These are phyloP conservation scores for Nasonia longicornis DNA, from an alignment of 1,140 invertebrate genomes.

Conservation along the genomic window DNA sequence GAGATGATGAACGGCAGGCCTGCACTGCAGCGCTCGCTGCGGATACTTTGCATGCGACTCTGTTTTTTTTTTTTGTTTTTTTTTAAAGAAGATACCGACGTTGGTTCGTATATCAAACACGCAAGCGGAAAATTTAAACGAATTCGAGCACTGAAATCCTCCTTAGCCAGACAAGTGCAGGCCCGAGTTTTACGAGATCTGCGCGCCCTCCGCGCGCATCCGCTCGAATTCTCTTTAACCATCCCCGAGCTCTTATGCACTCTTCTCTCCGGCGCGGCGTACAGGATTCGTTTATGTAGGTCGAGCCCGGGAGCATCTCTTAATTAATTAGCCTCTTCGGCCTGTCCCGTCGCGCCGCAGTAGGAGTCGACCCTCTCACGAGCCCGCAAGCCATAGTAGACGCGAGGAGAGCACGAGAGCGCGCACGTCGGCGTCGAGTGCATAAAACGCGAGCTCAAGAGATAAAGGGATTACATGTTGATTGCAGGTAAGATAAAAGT, in stretches of 20 bases:
- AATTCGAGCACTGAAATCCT: background rate
- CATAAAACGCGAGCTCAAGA: conserved; percentile 22
- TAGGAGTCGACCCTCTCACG: background rate
- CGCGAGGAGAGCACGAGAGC: background rate
- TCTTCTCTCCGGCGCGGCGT: background rate
- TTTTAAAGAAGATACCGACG: no score
- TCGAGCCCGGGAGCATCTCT: conserved; percentile 48
- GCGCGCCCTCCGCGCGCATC: background rate
- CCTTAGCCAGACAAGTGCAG: background rate
- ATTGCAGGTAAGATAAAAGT: conserved; percentile 36
- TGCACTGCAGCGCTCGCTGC: background rate
- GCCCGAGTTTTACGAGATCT: background rate
- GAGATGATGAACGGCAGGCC: background rate
- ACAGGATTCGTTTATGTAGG: conserved; percentile 48
- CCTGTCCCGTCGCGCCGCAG: background rate
- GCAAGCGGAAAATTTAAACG: background rate
- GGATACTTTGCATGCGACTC: background rate
- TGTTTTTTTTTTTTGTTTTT: no score
- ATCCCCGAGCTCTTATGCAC: background rate
- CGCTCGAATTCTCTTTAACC: background rate
- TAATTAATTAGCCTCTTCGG: conserved; percentile 54
- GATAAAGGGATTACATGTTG: conserved; percentile 37
- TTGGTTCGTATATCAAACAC: background rate
- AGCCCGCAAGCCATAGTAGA: background rate
- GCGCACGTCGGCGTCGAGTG: background rate